Base-by-base conservation (phyloP, 2,797 vertebrate species). In the Anolis apletophallus region DNA sequence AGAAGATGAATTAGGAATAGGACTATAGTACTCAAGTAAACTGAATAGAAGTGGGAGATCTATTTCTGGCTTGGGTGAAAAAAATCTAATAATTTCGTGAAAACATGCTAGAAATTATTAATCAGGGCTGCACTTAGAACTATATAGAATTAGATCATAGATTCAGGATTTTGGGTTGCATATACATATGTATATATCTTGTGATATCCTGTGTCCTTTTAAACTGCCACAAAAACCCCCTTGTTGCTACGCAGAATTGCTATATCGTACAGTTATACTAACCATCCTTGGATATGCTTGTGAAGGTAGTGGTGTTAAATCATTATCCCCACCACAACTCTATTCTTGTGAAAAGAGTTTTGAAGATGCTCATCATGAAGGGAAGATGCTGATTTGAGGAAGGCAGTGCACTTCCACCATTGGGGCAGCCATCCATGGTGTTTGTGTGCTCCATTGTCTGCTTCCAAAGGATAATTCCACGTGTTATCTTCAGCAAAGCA, bases 21-120 rank as follows among this genome's bases (percentile, higher is more conserved):
- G 86, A 5, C 55, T 81, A 79, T 77, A n/a, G n/a, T n/a, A n/a
- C n/a, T 86, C 61, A 87, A 80, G 9, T 54, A 0, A 59, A 5
- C 55, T 32, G 34, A 34, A 12, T 29, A 40, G 32, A 82, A 46
- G 29, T 40, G 34, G 21, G 21, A 21, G 34, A 59, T 12, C 36
- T 46, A 13, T 73, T 57, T 57, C 8, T 71, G 54, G 55, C 17
- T 54, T 34, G 16, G 23, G 80, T 16, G 55, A 55, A 32, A 8
- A 26, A 50, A 21, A 68, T n/a, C 5, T 85, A 87, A 87, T 88
- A 17, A 9, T 81, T 21, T 84, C 71, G 36, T n/a, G 75, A 81
- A 85, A 91, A 1, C 14, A 40, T 59, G 3, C 79, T 80, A 86
- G 61, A 90, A 50, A 89, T 17, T 5, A 46, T 46, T 73, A 73